Percentiles rank a stretch among this genome's conserved stretches.
Evolutionary conservation across 2,113 vertebrate genomes (phyloP).

Genomic region (Lonchura striata): DNA sequence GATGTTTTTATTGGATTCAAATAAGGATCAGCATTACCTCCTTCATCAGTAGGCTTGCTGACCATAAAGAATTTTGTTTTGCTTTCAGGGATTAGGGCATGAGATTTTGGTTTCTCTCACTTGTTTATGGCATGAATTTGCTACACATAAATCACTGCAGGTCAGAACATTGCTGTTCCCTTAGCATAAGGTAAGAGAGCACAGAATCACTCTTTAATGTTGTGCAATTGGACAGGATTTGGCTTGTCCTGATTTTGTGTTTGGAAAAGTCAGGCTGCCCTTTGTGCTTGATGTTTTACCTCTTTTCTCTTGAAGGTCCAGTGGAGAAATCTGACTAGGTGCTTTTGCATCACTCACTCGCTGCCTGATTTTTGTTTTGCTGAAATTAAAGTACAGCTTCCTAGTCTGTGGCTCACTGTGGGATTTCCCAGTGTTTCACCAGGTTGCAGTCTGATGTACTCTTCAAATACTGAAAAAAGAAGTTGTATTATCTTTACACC

Average conservation of each 20-base stretch:
- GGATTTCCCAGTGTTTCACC: neutral
- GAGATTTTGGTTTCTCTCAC: conserved; percentile 25
- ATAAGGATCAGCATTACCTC: neutral
- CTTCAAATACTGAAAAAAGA: neutral
- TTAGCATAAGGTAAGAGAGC: conserved; percentile 35
- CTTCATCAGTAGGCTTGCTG: neutral
- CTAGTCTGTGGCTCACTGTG: neutral
- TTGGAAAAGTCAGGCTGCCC: conserved; percentile 33
- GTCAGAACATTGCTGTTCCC: conserved; percentile 53
- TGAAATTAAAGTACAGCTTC: conserved; percentile 38
- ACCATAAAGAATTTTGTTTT: conserved; percentile 17
- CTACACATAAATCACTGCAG: conserved; percentile 41
- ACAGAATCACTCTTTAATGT: conserved; percentile 55
- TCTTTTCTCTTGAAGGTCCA: conserved; percentile 33
- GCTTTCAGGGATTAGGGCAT: neutral
- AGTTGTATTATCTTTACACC: neutral
- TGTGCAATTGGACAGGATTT: conserved; percentile 59
- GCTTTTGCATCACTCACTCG: conserved; percentile 12
- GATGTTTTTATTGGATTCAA: neutral
- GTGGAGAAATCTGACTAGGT: conserved; percentile 3
- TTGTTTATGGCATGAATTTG: conserved; percentile 27
- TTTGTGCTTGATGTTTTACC: conserved; percentile 47
- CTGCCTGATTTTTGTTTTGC: conserved; percentile 19
- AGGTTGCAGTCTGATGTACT: neutral
- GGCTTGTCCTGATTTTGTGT: conserved; percentile 40